These are phyloP conservation scores for Eupithecia dodoneata DNA, from an alignment of 2,888 invertebrate genomes.

Conservation along the genomic window DNA sequence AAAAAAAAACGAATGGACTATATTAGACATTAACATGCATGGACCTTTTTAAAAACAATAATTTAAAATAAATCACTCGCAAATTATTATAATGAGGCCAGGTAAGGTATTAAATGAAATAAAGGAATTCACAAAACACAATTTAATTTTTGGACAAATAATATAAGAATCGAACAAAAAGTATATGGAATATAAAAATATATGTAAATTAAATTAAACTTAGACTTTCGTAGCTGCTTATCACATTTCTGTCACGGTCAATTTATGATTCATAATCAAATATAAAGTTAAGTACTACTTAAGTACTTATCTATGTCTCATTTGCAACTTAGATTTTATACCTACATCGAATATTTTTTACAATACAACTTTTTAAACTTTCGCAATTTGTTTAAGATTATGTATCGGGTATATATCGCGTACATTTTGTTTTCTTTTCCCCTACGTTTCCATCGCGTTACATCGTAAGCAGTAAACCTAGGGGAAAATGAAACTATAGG, in stretches of 20 bases:
- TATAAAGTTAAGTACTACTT: not conserved
- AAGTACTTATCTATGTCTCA: not conserved
- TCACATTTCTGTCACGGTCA: constrained; percentile 1
- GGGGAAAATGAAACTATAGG: no score
- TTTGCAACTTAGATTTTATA: not conserved
- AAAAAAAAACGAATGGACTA: not conserved
- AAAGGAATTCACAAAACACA: constrained; percentile 55
- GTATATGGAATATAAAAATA: not conserved
- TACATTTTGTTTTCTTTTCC: no score
- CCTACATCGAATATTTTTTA: no score
- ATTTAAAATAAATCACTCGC: not conserved
- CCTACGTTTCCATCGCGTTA: no score
- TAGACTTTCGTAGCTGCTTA: not conserved
- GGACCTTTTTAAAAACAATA: not conserved
- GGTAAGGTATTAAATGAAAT: constrained; percentile 55
- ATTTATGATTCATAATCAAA: not conserved
- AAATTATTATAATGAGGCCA: constrained; percentile 37
- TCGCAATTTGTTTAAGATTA: no score
- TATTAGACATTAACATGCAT: not conserved
- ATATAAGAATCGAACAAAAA: not conserved
- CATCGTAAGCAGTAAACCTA: no score
- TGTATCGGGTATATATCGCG: no score
- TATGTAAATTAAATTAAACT: constrained; percentile 2
- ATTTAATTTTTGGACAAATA: constrained; percentile 4
- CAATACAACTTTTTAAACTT: no score